Base-by-base conservation (phyloP, 1,140 invertebrate genomes). In the Drosophila kohkoa region DNA sequence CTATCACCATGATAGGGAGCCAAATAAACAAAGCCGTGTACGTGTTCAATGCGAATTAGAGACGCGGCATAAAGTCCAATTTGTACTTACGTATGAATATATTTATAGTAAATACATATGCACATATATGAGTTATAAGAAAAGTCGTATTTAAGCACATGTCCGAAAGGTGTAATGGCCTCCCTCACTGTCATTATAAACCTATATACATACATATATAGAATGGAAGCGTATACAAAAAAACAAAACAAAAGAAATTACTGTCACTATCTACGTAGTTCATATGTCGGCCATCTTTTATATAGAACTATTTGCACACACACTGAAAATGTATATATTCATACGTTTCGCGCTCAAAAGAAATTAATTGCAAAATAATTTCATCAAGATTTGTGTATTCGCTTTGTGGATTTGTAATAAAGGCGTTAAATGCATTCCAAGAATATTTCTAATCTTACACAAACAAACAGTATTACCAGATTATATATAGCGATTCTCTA, bases 61-160 rank as follows among this genome's bases (percentile, higher is more conserved):
- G 66, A 70, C 32, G 57, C 35, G 49, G 8, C 55, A 25, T 67
- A 73, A 73, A 60, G 69, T 72, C 60, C 63, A 72, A 32, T 72
- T 51, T 43, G 15, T 25, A 69, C 16, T 25, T 25, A 25, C 20
- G 20, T 25, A 25, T 25, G 20, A 25, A 43, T n/a, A 20, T 30
- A 41, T 49, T 2, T 52, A 52, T 25, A 16, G n/a, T 0, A 6
- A 25, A 28, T 7, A 45, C 16, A 20, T 49, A 49, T 20, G 3
- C 10, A 49, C 16, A 49, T 16, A 11, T 49, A 43, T 13, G n/a
- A 13, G 41, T 43, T 13, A 43, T 43, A 43, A 43, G 41, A 43
- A 43, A 43, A 43, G 41, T 43, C n/a, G 41, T 13, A 43, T 43
- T 13, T 38, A 38, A 38, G 35, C 35, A 38, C 35, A 38, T 38